Evolutionary conservation across 2,888 invertebrate genomes (phyloP).

Genomic region (Dicranocentrus wangi): DNA sequence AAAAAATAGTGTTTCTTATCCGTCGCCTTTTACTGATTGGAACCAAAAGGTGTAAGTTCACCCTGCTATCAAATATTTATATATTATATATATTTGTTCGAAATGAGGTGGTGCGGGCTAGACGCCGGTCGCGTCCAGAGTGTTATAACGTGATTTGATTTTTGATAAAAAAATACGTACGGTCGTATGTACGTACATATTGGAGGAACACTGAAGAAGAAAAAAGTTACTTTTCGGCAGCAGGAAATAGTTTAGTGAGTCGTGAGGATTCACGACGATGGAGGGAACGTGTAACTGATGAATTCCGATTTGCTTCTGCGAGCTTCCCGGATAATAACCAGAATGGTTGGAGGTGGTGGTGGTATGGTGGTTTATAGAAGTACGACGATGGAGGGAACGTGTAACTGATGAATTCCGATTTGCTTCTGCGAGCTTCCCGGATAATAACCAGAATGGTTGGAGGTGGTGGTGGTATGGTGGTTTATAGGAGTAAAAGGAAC

Average conservation of each 20-base stretch:
- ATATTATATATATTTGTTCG: slow-evolving; percentile 8
- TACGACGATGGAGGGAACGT: background rate
- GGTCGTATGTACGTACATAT: background rate
- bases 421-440: background rate
- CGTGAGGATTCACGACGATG: background rate
- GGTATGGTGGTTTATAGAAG: background rate
- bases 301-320: background rate
- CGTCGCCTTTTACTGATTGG: background rate
- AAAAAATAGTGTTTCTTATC: background rate
- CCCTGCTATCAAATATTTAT: background rate
- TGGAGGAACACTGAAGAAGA: background rate
- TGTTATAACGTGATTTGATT: slow-evolving; percentile 47
- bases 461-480: no score
- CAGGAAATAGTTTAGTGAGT: background rate
- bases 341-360: no score
- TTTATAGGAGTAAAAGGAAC: background rate
- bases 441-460: no score
- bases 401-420: background rate
- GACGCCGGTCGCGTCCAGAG: slow-evolving; percentile 25
- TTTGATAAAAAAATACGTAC: slow-evolving; percentile 20
- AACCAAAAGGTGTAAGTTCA: slow-evolving; percentile 33
- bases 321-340: background rate
- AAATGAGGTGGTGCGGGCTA: slow-evolving; percentile 5
- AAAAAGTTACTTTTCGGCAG: background rate
- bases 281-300: background rate